Base-by-base conservation (phyloP, 2,888 invertebrate species). In the Chrysotoxum bicinctum region DNA sequence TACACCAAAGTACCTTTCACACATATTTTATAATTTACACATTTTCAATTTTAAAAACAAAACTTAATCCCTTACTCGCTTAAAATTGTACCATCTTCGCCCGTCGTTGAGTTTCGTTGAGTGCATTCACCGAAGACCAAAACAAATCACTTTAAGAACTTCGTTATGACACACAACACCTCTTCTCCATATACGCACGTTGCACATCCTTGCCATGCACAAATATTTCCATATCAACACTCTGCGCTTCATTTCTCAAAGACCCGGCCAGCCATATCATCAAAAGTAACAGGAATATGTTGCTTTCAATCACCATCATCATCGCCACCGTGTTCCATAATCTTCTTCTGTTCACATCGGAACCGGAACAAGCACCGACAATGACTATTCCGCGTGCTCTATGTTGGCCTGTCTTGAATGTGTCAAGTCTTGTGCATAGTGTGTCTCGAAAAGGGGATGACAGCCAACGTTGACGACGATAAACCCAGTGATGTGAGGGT, bases 121-220 rank as follows among this genome's bases (percentile, higher is more conserved):
- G 19, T 56, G 56, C 30, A 32, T 35, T 56, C 54, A 76, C 62
- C 48, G 54, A 74, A 16, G 50, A 81, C 70, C 45, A 64, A 56
- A 70, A 40, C 54, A 80, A 76, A 81, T 81, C 56, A 66, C 81
- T 72, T 81, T 70, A 81, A 66, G 66, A 72, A 64, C 58, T 76
- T 72, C 66, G 26, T 72, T 72, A 76, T 54, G 58, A 43, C n/a
- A 35, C 62, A 32, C 58, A 9, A 72, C 52, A 50, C 64, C 70
- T 62, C 40, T 50, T 3, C 64, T 26, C 26, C 56, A 50, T 26
- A 35, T n/a, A n/a, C 45, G 32, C 66, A 75, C 26, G 9, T 60
- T 60, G 14, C 50, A 54, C 60, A 60, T 62, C 35, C 43, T 26
- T 68, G 10, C 32, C n/a, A 52, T 56, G 68, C 60, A n/a, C n/a